Conservation (phyloP, 2,888 invertebrate species). For the Busseola fusca region DNA sequence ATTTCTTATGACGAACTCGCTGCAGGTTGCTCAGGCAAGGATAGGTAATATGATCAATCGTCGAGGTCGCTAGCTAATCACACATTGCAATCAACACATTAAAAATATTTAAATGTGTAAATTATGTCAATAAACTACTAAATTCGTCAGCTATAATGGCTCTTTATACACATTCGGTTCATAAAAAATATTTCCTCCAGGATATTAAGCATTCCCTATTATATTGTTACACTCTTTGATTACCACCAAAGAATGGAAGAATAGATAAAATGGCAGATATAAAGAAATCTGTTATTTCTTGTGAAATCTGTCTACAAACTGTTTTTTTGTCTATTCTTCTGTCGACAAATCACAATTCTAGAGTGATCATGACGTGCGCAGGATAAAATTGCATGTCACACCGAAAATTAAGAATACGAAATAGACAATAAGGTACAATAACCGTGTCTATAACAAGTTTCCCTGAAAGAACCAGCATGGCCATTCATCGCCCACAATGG, state of each 20-base stretch:
- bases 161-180: neutral
- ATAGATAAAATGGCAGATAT: neutral
- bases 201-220: neutral
- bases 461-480: constrained; percentile 62
- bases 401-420: constrained; percentile 36
- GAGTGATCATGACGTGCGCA: neutral
- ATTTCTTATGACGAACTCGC: no score
- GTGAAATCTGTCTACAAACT: neutral
- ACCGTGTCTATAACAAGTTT: constrained; percentile 56
- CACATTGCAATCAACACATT: no score
- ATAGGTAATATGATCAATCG: no score
- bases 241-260: neutral
- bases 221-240: no score
- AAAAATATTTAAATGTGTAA: no score
- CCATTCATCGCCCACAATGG: constrained; percentile 71
- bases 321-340: neutral
- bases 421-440: constrained; percentile 61
- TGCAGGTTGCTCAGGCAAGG: no score
- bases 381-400: constrained; percentile 18
- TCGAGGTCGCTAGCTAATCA: no score
- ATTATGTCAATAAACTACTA: neutral
- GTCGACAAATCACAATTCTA: neutral
- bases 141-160: neutral
- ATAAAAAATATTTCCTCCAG: neutral
- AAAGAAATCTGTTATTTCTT: no score